Conservation (phyloP, 2,113 vertebrate species). For the Hippolais icterina region DNA sequence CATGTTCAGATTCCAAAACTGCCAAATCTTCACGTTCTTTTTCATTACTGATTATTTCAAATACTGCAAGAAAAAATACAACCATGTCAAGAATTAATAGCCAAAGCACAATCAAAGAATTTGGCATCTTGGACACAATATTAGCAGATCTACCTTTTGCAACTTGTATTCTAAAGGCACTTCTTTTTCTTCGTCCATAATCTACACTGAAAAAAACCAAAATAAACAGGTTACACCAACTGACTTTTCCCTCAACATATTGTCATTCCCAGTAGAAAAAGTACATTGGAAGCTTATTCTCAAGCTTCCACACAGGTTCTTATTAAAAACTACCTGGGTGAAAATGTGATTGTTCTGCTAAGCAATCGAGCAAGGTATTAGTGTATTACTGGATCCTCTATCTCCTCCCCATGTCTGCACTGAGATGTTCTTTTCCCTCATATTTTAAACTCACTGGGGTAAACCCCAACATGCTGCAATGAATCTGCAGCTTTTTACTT, state of each 20-base stretch:
- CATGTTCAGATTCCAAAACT: slow-evolving; percentile 80
- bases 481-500: not conserved
- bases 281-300: not conserved
- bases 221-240: not conserved
- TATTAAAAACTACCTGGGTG: not conserved
- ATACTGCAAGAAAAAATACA: slow-evolving; percentile 73
- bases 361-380: not conserved
- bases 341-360: accelerated
- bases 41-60: slow-evolving; percentile 79
- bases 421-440: not conserved
- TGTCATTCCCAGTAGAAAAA: not conserved
- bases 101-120: not conserved
- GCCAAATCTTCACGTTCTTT: slow-evolving; percentile 69
- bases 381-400: not conserved
- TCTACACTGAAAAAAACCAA: slow-evolving; percentile 76
- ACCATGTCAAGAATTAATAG: not conserved
- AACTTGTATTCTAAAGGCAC: slow-evolving; percentile 92
- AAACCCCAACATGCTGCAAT: not conserved
- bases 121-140: not conserved
- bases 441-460: not conserved
- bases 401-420: not conserved
- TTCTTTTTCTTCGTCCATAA: slow-evolving; percentile 92
- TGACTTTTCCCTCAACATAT: not conserved
- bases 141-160: slow-evolving; percentile 82
- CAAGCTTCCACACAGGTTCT: not conserved